Conservation (phyloP, 1,140 invertebrate species). For the Drosophila malerkotliana region DNA sequence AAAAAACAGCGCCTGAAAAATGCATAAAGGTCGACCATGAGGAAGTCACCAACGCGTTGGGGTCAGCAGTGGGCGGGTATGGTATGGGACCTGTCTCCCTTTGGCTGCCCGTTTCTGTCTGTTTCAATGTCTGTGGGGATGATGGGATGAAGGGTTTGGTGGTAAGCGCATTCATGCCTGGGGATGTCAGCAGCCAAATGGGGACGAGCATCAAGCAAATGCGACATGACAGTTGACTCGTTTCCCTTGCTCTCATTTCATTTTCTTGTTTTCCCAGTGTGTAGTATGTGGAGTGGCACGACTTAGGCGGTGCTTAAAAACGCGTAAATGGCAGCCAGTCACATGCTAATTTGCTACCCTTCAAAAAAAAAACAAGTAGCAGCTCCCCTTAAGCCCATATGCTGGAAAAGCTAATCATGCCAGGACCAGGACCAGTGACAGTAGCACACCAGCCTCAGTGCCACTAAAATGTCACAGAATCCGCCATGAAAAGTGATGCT, state of each 20-base stretch:
- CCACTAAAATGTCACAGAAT: constrained; percentile 63
- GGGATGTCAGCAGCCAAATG: constrained; percentile 27
- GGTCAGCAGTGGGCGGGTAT: background rate
- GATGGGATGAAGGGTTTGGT: constrained; percentile 33
- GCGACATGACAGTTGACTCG: constrained; percentile 61
- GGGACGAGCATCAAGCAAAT: constrained; percentile 50
- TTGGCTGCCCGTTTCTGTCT: constrained; percentile 24
- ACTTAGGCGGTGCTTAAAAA: constrained; percentile 67
- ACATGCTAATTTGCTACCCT: constrained; percentile 62
- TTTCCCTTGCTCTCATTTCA: constrained; percentile 18
- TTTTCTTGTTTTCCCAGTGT: constrained; percentile 15
- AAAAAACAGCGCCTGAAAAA: background rate
- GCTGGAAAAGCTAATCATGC: constrained; percentile 57
- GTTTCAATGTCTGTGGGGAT: constrained; percentile 8
- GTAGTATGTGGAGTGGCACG: constrained; percentile 12
- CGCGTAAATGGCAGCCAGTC: constrained; percentile 69
- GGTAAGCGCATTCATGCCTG: constrained; percentile 45
- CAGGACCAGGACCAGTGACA: constrained; percentile 13
- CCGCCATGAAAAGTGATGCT: constrained; percentile 67
- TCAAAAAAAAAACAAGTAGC: background rate
- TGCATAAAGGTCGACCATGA: constrained; percentile 1
- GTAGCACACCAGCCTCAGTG: background rate
- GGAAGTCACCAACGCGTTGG: background rate
- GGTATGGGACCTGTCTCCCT: constrained; percentile 26
- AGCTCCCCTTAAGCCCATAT: constrained; percentile 5